Conservation (phyloP, 2,113 vertebrate species). For the Oxyura jamaicensis region DNA sequence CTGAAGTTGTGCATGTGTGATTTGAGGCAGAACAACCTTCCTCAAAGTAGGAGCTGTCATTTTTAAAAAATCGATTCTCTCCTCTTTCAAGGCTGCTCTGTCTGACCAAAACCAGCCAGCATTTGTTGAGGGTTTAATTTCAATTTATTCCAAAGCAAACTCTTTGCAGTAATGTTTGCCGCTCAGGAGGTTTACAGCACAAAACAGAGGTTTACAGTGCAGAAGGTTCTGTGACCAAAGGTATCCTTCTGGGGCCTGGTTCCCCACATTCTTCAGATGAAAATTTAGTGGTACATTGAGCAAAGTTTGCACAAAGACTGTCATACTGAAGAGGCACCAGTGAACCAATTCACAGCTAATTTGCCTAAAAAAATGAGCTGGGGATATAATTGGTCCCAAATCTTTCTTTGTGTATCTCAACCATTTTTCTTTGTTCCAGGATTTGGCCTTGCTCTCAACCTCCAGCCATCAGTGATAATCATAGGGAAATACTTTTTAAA, state of each 20-base stretch:
- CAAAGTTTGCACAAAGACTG: background rate
- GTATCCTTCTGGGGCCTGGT: background rate
- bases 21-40: background rate
- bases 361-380: background rate
- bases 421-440: constrained; percentile 68
- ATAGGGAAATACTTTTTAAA: constrained; percentile 85
- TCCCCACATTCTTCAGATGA: background rate
- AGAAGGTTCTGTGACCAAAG: background rate
- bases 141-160: background rate
- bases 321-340: background rate
- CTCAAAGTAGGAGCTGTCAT: background rate
- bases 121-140: background rate
- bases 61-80: background rate
- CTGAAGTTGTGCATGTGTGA: rapidly evolving
- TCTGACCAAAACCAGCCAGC: background rate
- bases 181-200: too few relatives aligned
- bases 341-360: background rate
- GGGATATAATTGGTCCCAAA: background rate
- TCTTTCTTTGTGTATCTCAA: background rate
- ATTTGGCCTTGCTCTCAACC: constrained; percentile 84
- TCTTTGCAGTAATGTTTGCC: background rate
- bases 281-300: background rate
- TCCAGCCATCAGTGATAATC: constrained; percentile 87
- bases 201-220: background rate
- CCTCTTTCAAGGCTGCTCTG: rapidly evolving